Base-by-base conservation (phyloP, 1,140 invertebrate genomes). In the Macrocentrus cingulum region DNA sequence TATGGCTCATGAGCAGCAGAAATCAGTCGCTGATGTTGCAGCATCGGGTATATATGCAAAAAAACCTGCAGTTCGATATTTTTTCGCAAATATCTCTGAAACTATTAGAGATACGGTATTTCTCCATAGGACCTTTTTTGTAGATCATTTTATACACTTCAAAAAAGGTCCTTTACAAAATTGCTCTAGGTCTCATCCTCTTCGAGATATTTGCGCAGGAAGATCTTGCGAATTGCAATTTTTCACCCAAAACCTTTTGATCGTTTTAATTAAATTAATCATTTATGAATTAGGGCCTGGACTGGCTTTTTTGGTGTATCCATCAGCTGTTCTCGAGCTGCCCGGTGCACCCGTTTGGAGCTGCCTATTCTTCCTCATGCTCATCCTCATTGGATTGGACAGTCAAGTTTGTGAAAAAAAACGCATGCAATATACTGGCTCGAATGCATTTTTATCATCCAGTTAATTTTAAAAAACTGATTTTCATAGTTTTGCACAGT, bases 281-380 rank as follows among this genome's bases (percentile, higher is more conserved):
- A 5, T 39, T n/a, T 39, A 15, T 39, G n/a, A 15, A n/a, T 39
- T 11, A 39, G 36, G 36, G 15, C 95, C 96, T 25, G 97, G 97
- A 29, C 75, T 99, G 56, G 95, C 95, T 1, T 99, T 99, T 77
- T 81, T 99, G 42, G 97, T 95, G 1, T 99, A 99, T 81, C 97
- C 97, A 25, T 97, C 94, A 56, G 96, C 95, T 0, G 94, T 98
- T 1, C 83, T 98, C 9, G 92, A 98, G 74, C 83, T 99, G n/a
- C 97, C 97, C 0, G 91, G 95, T 15, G 90, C 96, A 19, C 91
- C 95, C 0, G 75, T 99, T 15, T 99, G 97, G 97, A 91, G 96
- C 1, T 91, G 95, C 61, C 84, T 98, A 2, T 99, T 99, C 82
- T 99, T 99, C 83, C 89, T 98, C 60, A 99, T 99, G 97, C 84